Conservation (phyloP, 2,797 vertebrate species). For the Neolamprologus multifasciatus region DNA sequence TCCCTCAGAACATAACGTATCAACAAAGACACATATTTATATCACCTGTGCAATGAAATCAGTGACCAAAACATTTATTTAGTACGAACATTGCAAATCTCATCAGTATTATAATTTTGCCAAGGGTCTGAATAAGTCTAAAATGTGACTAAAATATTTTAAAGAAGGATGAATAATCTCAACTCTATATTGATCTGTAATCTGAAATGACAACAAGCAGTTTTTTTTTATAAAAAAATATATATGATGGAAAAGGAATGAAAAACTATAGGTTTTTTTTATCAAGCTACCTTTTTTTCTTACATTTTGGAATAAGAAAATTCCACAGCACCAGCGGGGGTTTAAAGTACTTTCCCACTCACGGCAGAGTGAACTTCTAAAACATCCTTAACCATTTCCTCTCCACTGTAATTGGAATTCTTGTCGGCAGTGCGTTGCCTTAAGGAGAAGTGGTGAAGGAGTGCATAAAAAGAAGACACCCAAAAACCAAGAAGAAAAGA, state of each 20-base stretch:
- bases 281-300: neutral
- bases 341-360: neutral
- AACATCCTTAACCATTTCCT: neutral
- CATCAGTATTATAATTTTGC: neutral
- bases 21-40: neutral
- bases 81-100: neutral
- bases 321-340: neutral
- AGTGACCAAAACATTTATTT: neutral
- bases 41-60: neutral
- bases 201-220: neutral
- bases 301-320: neutral
- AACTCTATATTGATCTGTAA: neutral
- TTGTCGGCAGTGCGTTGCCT: neutral
- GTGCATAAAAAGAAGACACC: neutral
- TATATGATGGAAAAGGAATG: neutral
- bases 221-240: neutral
- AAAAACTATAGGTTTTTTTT: neutral
- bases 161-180: neutral
- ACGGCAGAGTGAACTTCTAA: neutral
- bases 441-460: neutral
- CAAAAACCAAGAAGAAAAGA: neutral
- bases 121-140: neutral
- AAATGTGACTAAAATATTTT: neutral
- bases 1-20: neutral
- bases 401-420: slow-evolving; percentile 30